Conservation (phyloP, 2,113 vertebrate genomes). For the Antechinus flavipes region DNA sequence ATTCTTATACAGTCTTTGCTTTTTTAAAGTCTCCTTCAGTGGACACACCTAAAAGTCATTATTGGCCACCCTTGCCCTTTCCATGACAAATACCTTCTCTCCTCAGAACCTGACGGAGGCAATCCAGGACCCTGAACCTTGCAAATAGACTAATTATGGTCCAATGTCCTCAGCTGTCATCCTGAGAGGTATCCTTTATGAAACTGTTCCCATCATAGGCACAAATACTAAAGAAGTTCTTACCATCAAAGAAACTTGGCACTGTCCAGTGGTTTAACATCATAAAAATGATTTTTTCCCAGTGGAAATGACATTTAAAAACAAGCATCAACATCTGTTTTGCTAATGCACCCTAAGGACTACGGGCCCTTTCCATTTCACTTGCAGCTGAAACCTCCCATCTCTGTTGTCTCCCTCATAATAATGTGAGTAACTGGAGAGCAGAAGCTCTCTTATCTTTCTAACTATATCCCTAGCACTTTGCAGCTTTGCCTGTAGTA, state of each 20-base stretch:
- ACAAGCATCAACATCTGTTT: not conserved
- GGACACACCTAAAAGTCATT: conserved; percentile 91
- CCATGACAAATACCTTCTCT: not conserved
- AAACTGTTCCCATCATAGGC: not conserved
- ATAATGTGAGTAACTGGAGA: not conserved
- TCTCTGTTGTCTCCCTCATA: not conserved
- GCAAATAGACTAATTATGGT: not conserved
- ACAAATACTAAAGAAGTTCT: conserved; percentile 84
- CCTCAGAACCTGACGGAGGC: not conserved
- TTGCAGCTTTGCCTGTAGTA: not conserved
- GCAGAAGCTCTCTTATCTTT: not conserved
- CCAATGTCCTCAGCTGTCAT: not conserved
- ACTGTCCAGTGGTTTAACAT: not conserved
- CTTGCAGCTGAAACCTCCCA: not conserved
- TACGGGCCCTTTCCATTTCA: not conserved
- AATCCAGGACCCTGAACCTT: not conserved
- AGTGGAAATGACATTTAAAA: not conserved
- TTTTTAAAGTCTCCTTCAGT: conserved; percentile 95
- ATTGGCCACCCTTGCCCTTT: not conserved
- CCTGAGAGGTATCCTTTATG: not conserved
- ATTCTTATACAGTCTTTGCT: conserved; percentile 94
- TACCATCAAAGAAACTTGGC: not conserved
- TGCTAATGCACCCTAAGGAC: not conserved
- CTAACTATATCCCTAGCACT: not conserved
- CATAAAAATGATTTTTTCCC: not conserved